These are phyloP conservation scores for Oryctes rhinoceros DNA, from an alignment of 1,140 invertebrate genomes.

Conservation along the genomic window DNA sequence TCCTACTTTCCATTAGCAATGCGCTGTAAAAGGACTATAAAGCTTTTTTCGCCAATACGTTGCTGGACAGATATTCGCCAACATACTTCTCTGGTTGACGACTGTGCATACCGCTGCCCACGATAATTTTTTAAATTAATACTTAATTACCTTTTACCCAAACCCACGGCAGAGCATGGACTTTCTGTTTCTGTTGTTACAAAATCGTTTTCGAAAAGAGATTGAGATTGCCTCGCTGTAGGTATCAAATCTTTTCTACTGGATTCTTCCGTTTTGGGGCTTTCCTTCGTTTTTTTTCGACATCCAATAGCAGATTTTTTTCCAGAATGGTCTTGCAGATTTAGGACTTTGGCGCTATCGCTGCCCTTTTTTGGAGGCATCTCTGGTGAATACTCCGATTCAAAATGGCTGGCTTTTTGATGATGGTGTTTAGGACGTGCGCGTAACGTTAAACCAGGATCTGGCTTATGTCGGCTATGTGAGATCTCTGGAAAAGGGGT, in stretches of 20 bases:
- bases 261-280: constrained; percentile 53
- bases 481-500: constrained; percentile 57
- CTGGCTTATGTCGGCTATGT: constrained; percentile 54
- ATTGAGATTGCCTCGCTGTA: constrained; percentile 59
- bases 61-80: too few species aligned
- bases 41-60: too few species aligned
- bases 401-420: constrained; percentile 47
- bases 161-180: constrained; percentile 42
- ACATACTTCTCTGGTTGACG: too few species aligned
- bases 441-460: constrained; percentile 43
- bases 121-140: neutral
- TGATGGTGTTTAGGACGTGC: constrained; percentile 48
- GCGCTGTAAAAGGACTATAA: too few species aligned
- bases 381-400: constrained; percentile 51
- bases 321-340: constrained; percentile 26
- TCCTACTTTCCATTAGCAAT: too few species aligned
- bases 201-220: constrained; percentile 78
- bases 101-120: too few species aligned
- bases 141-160: constrained; percentile 1
- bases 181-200: constrained; percentile 56
- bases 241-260: constrained; percentile 49
- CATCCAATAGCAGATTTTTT: constrained; percentile 52
- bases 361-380: constrained; percentile 43
- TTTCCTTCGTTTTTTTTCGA: constrained; percentile 54
- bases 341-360: constrained; percentile 43